Base-by-base conservation (phyloP, 2,113 vertebrate genomes). In the Mormyrus lacerda region DNA sequence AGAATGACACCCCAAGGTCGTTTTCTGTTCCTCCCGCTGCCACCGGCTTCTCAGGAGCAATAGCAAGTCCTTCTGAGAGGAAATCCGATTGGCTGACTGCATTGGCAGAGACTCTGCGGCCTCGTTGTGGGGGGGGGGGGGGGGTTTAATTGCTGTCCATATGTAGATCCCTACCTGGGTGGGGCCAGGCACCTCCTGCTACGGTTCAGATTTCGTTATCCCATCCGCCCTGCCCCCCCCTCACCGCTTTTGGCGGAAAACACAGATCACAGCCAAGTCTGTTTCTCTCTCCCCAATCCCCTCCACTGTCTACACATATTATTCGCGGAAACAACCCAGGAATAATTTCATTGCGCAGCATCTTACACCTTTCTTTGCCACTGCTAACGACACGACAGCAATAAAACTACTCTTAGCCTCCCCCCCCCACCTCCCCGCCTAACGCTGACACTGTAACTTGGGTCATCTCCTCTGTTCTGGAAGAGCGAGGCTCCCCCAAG, bases 1-100 rank as follows among this genome's bases (percentile, higher is more conserved):
- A 48, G 83, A 24, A n/a, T 27, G 88, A 92, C 91, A 90, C 73
- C 83, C 76, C 91, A 93, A 93, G 91, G 92, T 93, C 90, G 90
- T 50, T 48, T 90, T 87, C 90, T 89, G 90, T 53, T 91, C 42
- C 8, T 87, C 85, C 88, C 91, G 42, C 91, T 86, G 69, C 73
- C 84, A 88, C 90, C 89, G 90, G 85, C 15, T 76, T 85, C 89
- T 73, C 86, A 31, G 58, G 42, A 17, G 35, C 10, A 50, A 87
- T 51, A 83, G 88, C 90, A 88, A 91, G 86, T 90, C 91, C 89
- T 90, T 90, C 90, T 91, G 88, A 89, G 8, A 47, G 82, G 24
- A 85, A 27, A 84, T 91, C 76, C 69, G 69, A 91, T 84, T 61
- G 44, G 61, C 55, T 86, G 87, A 87, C 53, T 15, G 2, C 2